Evolutionary conservation across 2,888 invertebrate species (phyloP), one percentile per base, ranked within the genome.

Genomic region (Tiliacea citrago): DNA sequence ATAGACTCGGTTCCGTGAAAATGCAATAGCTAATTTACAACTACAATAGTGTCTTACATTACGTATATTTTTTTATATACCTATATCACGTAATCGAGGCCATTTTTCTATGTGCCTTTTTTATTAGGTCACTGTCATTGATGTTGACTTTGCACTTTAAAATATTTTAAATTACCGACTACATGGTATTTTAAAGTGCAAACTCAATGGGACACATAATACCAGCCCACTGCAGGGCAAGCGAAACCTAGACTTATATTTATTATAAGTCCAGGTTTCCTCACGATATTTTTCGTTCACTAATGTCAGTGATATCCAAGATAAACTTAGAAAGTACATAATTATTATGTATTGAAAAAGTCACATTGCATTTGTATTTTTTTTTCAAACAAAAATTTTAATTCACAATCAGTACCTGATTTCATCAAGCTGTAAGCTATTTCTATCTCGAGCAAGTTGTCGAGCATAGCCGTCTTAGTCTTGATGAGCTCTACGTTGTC

Each of bases 381-480:
- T 29, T 47, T 21, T 29, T 49, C 13, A 9, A 29, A 47, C 21
- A 29, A 16, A 47, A 21, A 10, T 51, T 1, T 18, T 24, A 45
- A 45, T 45, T 13, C 3, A 4, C 0, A 29, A 29, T 24, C 8
- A 45, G 9, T 77, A 90, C 97, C 97, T 65, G 96, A 93, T 88
- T 98, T 97, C 89, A 99, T 95, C 89, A 99, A 94, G 89, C 97
- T 98, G 95, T 99, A 99, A 0, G 99, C 99, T 68, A 99, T 98
- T 95, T 99, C 99, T 86, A 99, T 98, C 93, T 99, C 99, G 89
- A 99, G 96, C 73, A 99, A 94, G 82, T 98, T 98, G 89, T 99
- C 99, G 81, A 99, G 94, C 99, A 99, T 99, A 84, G 98, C 98
- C 0, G 96, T 96, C 83, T 97, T 97, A 4, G 90, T 87, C 84